These are phyloP conservation scores for Phaethornis superciliosus DNA, from an alignment of 2,113 vertebrate species.

Conservation along the genomic window DNA sequence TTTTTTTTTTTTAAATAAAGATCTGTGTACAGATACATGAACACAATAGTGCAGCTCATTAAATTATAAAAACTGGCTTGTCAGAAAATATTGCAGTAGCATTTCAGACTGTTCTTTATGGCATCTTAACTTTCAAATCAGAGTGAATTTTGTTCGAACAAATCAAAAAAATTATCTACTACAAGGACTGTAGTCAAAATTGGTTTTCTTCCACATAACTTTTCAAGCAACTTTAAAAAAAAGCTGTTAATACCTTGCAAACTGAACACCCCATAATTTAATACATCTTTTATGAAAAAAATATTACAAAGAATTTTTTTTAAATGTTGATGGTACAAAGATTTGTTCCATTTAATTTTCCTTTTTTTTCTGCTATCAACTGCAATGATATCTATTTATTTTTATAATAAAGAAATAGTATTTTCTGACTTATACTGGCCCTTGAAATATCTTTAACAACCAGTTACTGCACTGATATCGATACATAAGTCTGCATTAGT, in stretches of 20 bases:
- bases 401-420: neutral
- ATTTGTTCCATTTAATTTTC: neutral
- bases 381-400: neutral
- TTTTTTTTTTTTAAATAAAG: neutral
- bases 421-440: neutral
- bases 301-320: neutral
- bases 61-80: neutral
- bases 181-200: neutral
- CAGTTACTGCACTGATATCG: neutral
- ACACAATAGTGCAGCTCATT: neutral
- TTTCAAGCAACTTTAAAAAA: neutral
- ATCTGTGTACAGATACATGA: neutral
- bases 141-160: neutral
- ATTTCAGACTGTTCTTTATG: neutral
- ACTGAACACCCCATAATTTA: neutral
- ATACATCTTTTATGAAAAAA: neutral
- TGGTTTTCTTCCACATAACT: neutral
- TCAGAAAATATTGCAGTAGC: neutral
- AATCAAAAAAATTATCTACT: neutral
- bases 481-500: neutral
- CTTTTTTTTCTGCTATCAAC: neutral
- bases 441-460: neutral
- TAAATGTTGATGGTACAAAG: neutral
- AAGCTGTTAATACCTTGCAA: neutral
- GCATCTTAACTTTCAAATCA: neutral